Evolutionary conservation across 2,113 vertebrate genomes (phyloP), one percentile per base, ranked within the genome.

Genomic region (Picathartes gymnocephalus): DNA sequence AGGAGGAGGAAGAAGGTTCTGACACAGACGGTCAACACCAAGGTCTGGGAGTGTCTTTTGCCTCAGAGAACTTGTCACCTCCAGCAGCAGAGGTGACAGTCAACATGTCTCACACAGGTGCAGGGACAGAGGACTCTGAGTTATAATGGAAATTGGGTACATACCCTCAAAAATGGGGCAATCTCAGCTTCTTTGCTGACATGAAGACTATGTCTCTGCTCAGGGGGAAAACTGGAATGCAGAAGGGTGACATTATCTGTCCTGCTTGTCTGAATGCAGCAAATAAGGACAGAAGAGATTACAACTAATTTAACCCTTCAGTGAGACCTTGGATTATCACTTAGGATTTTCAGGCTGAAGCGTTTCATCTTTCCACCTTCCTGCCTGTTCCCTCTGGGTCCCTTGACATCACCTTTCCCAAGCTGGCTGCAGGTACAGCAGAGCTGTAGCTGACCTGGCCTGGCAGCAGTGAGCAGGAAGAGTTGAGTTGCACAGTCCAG

Each of bases 121-220:
- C 24, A 61, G n/a, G 7, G 48, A n/a, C 60, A 68, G 35, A 85
- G 0, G 16, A 57, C 33, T 23, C 2, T 19, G 0, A 20, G 2
- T 0, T 86, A 2, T 90, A 58, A 81, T 15, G 21, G 73, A 17
- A 64, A 85, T 3, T 53, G 18, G 9, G 10, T 39, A 62, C 24
- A 16, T 3, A 15, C 6, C 7, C 6, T 5, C 16, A 8, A 24
- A 77, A 81, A 60, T 3, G 6, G 13, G 33, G 6, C 20, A 33
- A 15, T 56, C 28, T 79, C 61, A 58, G 57, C 31, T n/a, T 51
- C 31, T 82, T 35, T 76, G n/a, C 57, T 74, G 62, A 56, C 20
- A 16, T 9, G 25, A 73, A 87, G 48, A 31, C 48, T 28, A 44
- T 53, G 51, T 78, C 86, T 62, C 81, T 81, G 42, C 48, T 39